phyloP scores from a whole-genome alignment of 2,888 invertebrate genomes.

The Baronia brevicornis region DNA sequence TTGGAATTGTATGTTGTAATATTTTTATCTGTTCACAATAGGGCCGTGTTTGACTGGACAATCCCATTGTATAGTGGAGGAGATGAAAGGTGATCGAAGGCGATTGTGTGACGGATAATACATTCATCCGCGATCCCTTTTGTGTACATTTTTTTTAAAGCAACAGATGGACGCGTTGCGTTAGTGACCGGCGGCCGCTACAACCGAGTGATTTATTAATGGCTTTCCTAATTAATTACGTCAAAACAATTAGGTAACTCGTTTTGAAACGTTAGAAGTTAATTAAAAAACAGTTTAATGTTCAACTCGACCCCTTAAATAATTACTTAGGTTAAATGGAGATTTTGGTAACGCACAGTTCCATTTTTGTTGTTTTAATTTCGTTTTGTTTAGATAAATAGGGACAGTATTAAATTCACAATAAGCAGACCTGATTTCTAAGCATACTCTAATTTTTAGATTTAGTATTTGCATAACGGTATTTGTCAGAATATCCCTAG shows the following conservation, averaged over 20 bases:
- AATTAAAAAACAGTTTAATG: constrained; percentile 50
- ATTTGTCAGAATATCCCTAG: too few relatives aligned
- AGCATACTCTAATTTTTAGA: too few relatives aligned
- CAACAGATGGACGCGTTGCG: constrained; percentile 47
- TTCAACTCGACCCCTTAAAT: constrained; percentile 30
- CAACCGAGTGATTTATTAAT: constrained; percentile 1
- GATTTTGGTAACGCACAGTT: constrained; percentile 38
- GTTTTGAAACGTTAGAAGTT: constrained; percentile 45
- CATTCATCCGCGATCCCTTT: constrained; percentile 35
- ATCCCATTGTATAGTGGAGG: too few relatives aligned
- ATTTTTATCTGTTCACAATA: too few relatives aligned
- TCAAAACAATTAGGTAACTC: constrained; percentile 46
- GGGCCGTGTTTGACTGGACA: constrained; percentile 19
- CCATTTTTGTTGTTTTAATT: too few relatives aligned
- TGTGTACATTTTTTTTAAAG: constrained; percentile 43
- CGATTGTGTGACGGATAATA: constrained; percentile 42
- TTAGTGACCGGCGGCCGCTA: constrained; percentile 21
- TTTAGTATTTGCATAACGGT: too few relatives aligned
- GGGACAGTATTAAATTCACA: too few relatives aligned
- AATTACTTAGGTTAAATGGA: constrained; percentile 39
- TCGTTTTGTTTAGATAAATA: too few relatives aligned
- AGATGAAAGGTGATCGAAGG: constrained; percentile 47
- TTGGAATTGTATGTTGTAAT: too few relatives aligned
- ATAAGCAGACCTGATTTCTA: too few relatives aligned
- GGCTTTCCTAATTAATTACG: constrained; percentile 36